phyloP scores from a whole-genome alignment of 2,888 invertebrate species.

The Eustalomyia histrio region DNA sequence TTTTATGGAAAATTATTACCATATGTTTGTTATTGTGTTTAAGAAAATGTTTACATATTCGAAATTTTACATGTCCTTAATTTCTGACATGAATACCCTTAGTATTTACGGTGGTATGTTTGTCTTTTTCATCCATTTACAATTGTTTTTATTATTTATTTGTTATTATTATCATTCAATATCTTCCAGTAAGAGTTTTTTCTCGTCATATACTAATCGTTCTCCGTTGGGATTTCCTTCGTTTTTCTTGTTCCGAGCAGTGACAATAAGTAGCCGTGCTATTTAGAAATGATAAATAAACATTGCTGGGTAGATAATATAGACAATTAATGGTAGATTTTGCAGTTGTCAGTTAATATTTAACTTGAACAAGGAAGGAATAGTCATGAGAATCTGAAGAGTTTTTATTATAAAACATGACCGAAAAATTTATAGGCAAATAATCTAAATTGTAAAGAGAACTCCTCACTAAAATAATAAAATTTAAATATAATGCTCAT shows the following conservation, averaged over 20 bases:
- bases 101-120: neutral
- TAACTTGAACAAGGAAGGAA: neutral
- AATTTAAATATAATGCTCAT: too few relatives aligned
- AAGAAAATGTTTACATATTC: too few relatives aligned
- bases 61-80: too few relatives aligned
- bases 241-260: neutral
- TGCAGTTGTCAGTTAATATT: neutral
- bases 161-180: constrained; percentile 18
- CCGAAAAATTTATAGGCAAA: too few relatives aligned
- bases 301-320: neutral
- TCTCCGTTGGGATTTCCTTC: constrained; percentile 47
- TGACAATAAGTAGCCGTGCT: constrained; percentile 41
- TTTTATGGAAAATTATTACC: too few relatives aligned
- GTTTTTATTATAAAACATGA: too few relatives aligned
- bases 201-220: neutral
- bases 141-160: neutral
- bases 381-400: too few relatives aligned
- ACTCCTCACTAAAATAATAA: too few relatives aligned
- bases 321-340: neutral
- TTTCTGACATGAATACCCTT: too few relatives aligned
- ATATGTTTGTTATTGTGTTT: too few relatives aligned
- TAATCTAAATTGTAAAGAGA: too few relatives aligned
- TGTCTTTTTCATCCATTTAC: constrained; percentile 3
- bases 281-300: constrained; percentile 45
- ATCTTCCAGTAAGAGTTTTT: neutral